Percentiles rank a stretch among this genome's conserved stretches.
Evolutionary conservation across 2,888 invertebrate species (phyloP).

Genomic region (Perizoma affinitatum): DNA sequence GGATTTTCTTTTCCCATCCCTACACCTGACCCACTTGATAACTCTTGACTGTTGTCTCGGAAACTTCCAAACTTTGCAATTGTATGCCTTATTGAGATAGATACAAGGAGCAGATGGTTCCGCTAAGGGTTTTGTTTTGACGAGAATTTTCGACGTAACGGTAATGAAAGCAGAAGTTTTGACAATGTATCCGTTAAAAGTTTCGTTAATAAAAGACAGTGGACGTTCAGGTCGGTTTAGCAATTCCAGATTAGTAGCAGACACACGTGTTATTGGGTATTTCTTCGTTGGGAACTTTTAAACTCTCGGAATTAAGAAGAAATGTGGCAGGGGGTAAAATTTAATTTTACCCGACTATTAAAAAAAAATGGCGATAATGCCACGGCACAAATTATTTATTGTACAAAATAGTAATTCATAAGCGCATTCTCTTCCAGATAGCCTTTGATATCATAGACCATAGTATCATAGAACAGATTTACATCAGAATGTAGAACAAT

Average conservation of each 20-base stretch:
- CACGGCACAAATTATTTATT: too few relatives aligned
- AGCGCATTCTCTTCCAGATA: too few relatives aligned
- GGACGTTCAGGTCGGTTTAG: slow-evolving; percentile 4
- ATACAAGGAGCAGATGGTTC: slow-evolving; percentile 27
- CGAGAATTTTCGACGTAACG: slow-evolving; percentile 15
- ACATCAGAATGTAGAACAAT: too few relatives aligned
- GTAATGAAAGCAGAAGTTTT: slow-evolving; percentile 30
- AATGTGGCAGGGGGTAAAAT: too few relatives aligned
- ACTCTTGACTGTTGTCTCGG: slow-evolving; percentile 36
- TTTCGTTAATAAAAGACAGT: not conserved
- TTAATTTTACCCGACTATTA: too few relatives aligned
- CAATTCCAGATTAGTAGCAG: slow-evolving; percentile 1
- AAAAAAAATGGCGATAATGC: too few relatives aligned
- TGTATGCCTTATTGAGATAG: slow-evolving; percentile 26
- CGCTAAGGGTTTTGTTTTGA: slow-evolving; percentile 26
- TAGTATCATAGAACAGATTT: too few relatives aligned
- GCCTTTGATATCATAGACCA: too few relatives aligned
- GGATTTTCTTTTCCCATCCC: slow-evolving; percentile 13
- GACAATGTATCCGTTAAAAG: slow-evolving; percentile 22
- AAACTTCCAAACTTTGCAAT: slow-evolving; percentile 33
- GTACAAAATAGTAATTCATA: too few relatives aligned
- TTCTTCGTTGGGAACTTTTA: not conserved
- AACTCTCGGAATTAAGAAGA: not conserved
- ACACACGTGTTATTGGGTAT: not conserved
- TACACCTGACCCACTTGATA: slow-evolving; percentile 32